Conservation (phyloP, 2,113 vertebrate genomes). For the Dipodomys stephensi region DNA sequence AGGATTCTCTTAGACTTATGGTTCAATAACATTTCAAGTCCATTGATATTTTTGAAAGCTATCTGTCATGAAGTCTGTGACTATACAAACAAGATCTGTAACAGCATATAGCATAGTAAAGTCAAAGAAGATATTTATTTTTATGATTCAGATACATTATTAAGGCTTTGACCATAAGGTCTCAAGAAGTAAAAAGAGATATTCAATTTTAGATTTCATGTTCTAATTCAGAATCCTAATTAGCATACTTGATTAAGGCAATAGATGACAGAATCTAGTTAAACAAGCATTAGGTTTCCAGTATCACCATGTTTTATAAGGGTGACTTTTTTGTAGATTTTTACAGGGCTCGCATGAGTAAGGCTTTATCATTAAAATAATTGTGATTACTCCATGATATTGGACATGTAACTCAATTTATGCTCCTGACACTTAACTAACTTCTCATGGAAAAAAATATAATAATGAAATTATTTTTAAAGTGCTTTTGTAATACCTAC, state of each 20-base stretch:
- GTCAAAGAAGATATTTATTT: constrained; percentile 47
- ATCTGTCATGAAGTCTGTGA: not conserved
- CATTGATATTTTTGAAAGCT: constrained; percentile 45
- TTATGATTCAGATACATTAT: constrained; percentile 56
- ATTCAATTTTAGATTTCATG: constrained; percentile 30
- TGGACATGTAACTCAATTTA: not conserved
- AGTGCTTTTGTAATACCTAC: not conserved
- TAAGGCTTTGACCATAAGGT: constrained; percentile 15
- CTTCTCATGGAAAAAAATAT: not conserved
- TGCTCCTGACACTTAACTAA: not conserved
- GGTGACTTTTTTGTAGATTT: not conserved
- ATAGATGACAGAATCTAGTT: not conserved
- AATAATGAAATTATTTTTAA: not conserved
- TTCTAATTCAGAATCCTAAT: not conserved
- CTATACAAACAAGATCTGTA: constrained; percentile 31
- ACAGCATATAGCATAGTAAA: constrained; percentile 38
- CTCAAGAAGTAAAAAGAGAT: not conserved
- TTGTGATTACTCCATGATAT: not conserved
- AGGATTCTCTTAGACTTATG: not conserved
- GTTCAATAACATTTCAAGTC: constrained; percentile 42
- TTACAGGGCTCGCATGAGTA: not conserved
- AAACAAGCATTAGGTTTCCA: not conserved
- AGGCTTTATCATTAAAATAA: not conserved
- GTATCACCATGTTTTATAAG: not conserved
- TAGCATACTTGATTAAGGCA: not conserved